Base-by-base conservation (phyloP, 2,888 invertebrate genomes). In the Drosophila antonietae region DNA sequence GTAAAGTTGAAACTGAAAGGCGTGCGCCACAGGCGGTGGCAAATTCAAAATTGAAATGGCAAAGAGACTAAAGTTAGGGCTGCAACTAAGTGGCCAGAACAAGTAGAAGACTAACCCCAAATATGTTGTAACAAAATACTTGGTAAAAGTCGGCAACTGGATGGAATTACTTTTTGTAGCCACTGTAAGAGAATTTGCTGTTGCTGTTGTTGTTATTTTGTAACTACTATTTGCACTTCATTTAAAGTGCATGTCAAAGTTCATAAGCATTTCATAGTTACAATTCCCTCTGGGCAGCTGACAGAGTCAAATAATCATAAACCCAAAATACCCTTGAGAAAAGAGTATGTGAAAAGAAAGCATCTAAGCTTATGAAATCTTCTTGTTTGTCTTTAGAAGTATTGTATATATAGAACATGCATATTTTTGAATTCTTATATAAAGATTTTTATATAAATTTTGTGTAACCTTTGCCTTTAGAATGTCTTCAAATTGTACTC, bases 81-180 rank as follows among this genome's bases (percentile, higher is more conserved):
- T 20, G 47, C 35, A 37, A 53, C 18, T 18, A 15, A 20, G 43
- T 47, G 31, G 44, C 6, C 20, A 47, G 41, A 41, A 23, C 60
- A n/a, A 51, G 35, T 20, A 35, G 31, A 31, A 20, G 35, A 14
- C 49, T 43, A 46, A n/a, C 35, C 66, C 52, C 58, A 80, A 69
- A 83, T 86, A 86, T 86, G 83, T 58, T 86, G 68, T 41, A 80
- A 47, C 46, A 46, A 83, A 83, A 73, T 76, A 65, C 65, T 61
- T 62, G 63, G 68, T 68, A 59, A 76, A 86, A 83, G 65, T 77
- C 65, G 58, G 63, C 67, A 67, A 68, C 43, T 60, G 57, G 62
- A 74, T 61, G 69, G 80, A 87, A 84, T 87, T 81, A 87, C 65
- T 72, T 78, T 74, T 55, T 72, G 81, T 52, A 55, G 65, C 63